Conservation (phyloP, 2,888 invertebrate genomes). For the Ectemnius lituratus region DNA sequence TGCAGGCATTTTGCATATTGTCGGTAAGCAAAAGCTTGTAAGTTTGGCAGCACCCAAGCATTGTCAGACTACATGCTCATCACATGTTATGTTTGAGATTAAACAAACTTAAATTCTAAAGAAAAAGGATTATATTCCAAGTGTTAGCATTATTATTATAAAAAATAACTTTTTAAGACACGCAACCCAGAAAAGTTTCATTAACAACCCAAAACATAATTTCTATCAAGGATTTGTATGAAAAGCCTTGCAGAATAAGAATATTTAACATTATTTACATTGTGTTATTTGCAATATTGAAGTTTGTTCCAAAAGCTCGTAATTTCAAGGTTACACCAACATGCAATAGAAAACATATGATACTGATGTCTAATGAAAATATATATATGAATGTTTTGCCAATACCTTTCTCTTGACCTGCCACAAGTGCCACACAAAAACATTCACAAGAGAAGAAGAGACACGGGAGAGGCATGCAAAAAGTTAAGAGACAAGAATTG, state of each 20-base stretch:
- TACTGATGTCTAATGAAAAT: slow-evolving; percentile 72
- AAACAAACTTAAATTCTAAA: too few relatives aligned
- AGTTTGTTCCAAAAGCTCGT: slow-evolving; percentile 13
- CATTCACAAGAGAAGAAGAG: slow-evolving; percentile 85
- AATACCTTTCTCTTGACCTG: slow-evolving; percentile 85
- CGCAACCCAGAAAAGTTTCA: too few relatives aligned
- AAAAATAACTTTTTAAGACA: too few relatives aligned
- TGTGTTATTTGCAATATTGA: slow-evolving; percentile 1
- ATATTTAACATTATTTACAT: too few relatives aligned
- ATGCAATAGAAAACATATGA: slow-evolving; percentile 54
- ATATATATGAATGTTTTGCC: slow-evolving; percentile 76
- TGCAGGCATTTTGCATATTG: background rate
- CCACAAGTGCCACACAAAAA: slow-evolving; percentile 86
- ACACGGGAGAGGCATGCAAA: slow-evolving; percentile 84
- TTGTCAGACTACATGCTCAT: slow-evolving; percentile 5
- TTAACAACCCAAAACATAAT: too few relatives aligned
- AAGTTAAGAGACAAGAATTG: slow-evolving; percentile 78
- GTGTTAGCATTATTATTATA: too few relatives aligned
- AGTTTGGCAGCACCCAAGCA: slow-evolving; percentile 33
- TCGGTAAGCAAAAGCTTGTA: slow-evolving; percentile 28
- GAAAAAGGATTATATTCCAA: too few relatives aligned
- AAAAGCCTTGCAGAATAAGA: too few relatives aligned
- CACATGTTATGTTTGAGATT: too few relatives aligned
- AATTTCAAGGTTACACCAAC: slow-evolving; percentile 17
- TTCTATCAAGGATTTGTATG: too few relatives aligned